Evolutionary conservation across 2,113 vertebrate genomes (phyloP).

Genomic region (Benitochromis conjunctus): DNA sequence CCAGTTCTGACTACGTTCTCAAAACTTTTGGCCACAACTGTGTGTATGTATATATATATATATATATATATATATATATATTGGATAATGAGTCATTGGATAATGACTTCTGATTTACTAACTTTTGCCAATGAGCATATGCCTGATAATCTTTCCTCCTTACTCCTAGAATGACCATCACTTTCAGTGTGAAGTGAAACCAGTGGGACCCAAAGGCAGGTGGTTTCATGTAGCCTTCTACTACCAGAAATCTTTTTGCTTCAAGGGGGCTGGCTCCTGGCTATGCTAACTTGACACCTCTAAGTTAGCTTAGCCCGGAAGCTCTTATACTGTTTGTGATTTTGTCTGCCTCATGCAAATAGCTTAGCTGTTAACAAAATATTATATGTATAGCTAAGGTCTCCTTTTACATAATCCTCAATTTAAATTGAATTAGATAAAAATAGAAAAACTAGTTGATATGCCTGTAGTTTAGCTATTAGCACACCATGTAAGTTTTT

Average conservation of each 20-base stretch:
- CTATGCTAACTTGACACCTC: neutral
- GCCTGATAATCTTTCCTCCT: neutral
- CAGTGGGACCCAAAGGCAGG: neutral
- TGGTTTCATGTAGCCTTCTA: neutral
- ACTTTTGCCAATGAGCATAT: neutral
- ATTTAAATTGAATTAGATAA: neutral
- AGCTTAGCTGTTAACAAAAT: neutral
- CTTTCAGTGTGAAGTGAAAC: neutral
- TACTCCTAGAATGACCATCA: neutral
- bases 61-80: no score
- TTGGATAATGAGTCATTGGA: no score
- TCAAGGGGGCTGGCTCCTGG: fast-evolving
- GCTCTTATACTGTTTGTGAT: neutral
- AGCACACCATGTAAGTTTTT: neutral
- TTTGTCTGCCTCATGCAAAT: neutral
- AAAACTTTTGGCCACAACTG: no score
- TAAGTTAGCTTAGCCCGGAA: neutral
- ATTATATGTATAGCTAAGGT: neutral
- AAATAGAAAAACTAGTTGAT: neutral
- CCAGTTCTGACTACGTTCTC: no score
- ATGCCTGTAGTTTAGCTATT: neutral
- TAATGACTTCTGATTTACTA: neutral
- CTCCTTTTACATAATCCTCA: neutral
- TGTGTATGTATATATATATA: no score
- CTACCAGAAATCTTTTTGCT: neutral